Percentiles rank a stretch among this genome's conserved stretches.
Conservation (phyloP, 2,888 invertebrate genomes). For the Drosophila eohydei region DNA sequence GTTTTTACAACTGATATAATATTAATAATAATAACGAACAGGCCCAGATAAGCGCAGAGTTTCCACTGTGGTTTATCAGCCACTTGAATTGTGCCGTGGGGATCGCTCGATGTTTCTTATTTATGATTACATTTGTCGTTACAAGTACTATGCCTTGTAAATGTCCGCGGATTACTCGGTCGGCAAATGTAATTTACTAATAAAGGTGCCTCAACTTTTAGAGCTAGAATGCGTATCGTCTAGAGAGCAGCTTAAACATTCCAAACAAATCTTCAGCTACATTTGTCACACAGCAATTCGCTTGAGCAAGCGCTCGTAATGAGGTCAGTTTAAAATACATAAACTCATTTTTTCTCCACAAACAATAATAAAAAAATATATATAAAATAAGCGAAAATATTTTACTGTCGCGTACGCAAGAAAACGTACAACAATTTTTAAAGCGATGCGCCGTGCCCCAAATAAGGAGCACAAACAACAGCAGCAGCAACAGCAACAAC, state of each 20-base stretch:
- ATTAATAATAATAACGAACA: slow-evolving; percentile 2
- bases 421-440: slow-evolving; percentile 64
- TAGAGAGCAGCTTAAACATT: slow-evolving; percentile 6
- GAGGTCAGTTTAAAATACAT: slow-evolving; percentile 74
- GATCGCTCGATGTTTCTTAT: slow-evolving; percentile 4
- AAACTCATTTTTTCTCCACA: slow-evolving; percentile 62
- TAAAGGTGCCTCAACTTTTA: neutral
- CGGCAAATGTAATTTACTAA: slow-evolving; percentile 4
- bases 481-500: slow-evolving; percentile 27
- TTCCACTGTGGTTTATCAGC: slow-evolving; percentile 23
- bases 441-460: slow-evolving; percentile 55
- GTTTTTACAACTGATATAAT: slow-evolving; percentile 23
- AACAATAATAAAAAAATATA: slow-evolving; percentile 38
- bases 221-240: neutral
- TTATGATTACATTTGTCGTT: slow-evolving; percentile 5
- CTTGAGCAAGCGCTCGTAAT: slow-evolving; percentile 49
- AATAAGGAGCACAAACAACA: slow-evolving; percentile 57
- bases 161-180: slow-evolving; percentile 8
- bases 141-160: neutral
- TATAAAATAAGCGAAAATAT: slow-evolving; percentile 46
- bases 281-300: slow-evolving; percentile 24
- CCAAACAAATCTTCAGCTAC: slow-evolving; percentile 4
- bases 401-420: slow-evolving; percentile 75
- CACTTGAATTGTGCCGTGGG: slow-evolving; percentile 14
- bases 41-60: slow-evolving; percentile 18